These are phyloP conservation scores for Manis javanica DNA, from an alignment of 2,797 vertebrate genomes.

Conservation along the genomic window DNA sequence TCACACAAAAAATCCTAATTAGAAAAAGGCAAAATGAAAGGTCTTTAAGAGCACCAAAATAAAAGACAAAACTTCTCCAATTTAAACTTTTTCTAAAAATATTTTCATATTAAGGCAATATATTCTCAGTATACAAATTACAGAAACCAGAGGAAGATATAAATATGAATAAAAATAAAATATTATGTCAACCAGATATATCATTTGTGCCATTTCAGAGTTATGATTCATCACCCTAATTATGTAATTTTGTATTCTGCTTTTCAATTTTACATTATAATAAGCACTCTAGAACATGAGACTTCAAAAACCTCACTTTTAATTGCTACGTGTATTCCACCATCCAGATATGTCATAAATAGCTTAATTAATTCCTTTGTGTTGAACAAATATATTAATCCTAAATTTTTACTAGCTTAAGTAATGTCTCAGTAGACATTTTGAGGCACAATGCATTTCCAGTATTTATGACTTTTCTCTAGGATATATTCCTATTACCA, in stretches of 20 bases:
- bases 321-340: constrained; percentile 14
- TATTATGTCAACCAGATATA: constrained; percentile 43
- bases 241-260: constrained; percentile 32
- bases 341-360: constrained; percentile 20
- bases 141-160: not conserved
- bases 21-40: constrained; percentile 3
- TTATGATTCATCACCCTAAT: not conserved
- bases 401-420: constrained; percentile 24
- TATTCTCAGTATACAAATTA: constrained; percentile 12
- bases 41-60: constrained; percentile 3
- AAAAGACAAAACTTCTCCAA: not conserved
- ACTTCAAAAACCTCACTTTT: constrained; percentile 52
- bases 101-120: constrained; percentile 16
- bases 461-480: constrained; percentile 35
- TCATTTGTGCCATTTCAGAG: constrained; percentile 34
- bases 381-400: constrained; percentile 47
- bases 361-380: constrained; percentile 45
- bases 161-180: constrained; percentile 47
- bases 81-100: constrained; percentile 39
- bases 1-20: not conserved
- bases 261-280: constrained; percentile 53
- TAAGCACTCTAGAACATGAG: constrained; percentile 51
- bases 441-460: not conserved
- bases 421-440: constrained; percentile 38
- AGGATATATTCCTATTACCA: constrained; percentile 30